phyloP scores from a whole-genome alignment of 1,140 invertebrate genomes.

The Apis cerana region DNA sequence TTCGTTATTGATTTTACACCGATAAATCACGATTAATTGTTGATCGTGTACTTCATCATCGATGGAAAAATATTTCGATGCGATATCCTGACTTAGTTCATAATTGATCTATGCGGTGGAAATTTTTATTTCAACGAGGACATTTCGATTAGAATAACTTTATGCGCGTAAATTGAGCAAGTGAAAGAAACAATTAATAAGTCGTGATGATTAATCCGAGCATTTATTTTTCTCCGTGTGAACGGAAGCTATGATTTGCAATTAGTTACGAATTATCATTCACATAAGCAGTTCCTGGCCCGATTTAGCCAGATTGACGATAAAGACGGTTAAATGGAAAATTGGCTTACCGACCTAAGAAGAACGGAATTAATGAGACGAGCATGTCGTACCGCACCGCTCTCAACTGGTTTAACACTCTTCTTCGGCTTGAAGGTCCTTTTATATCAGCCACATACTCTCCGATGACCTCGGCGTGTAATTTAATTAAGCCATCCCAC shows the following conservation, averaged over 20 bases:
- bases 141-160: no score
- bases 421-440: slow-evolving; percentile 42
- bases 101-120: no score
- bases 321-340: slow-evolving; percentile 39
- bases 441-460: slow-evolving; percentile 45
- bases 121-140: no score
- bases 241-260: not conserved
- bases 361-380: slow-evolving; percentile 58
- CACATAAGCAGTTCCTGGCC: not conserved
- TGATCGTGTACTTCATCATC: no score
- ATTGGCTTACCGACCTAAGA: slow-evolving; percentile 60
- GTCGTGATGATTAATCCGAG: no score
- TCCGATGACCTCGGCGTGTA: slow-evolving; percentile 43
- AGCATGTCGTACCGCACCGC: slow-evolving; percentile 48
- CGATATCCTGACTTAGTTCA: no score
- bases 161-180: not conserved
- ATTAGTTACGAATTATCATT: slow-evolving; percentile 16
- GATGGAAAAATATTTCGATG: no score
- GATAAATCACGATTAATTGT: no score
- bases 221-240: not conserved
- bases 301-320: slow-evolving; percentile 24
- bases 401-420: slow-evolving; percentile 49
- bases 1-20: not conserved
- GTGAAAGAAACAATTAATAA: not conserved
- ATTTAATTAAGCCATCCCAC: slow-evolving; percentile 51